Base-by-base conservation (phyloP, 2,113 vertebrate genomes). In the Corythaeola cristata region DNA sequence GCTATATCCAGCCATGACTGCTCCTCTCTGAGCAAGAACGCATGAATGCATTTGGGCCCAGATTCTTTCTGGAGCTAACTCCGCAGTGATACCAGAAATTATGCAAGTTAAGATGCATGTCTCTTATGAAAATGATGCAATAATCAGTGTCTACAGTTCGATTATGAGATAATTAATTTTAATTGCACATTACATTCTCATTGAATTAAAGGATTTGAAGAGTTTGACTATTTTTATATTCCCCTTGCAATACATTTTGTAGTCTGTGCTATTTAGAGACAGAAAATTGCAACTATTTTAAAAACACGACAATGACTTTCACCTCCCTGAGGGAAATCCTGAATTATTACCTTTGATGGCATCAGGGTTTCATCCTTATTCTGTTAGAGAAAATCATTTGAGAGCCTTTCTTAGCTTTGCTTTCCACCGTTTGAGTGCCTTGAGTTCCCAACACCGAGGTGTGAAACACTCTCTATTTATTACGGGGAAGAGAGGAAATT, bases 151-250 rank as follows among this genome's bases (percentile, higher is more conserved):
- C 97, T 98, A 97, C 97, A 96, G 93, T 97, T 97, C 97, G 72
- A 98, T 98, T 98, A 98, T 97, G 96, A 97, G 94, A 97, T 98
- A 98, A 98, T 98, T 98, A 97, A 97, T 98, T 98, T 98, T 98
- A 98, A 98, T 98, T 98, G 97, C 97, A 98, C 96, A 98, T 98
- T 98, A 97, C 97, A 98, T 98, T 98, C 97, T 98, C 96, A 96
- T 97, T 97, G 96, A 98, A 98, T 98, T 98, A 97, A 98, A 98
- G 97, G 95, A 98, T 97, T 98, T 97, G 90, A 97, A 96, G 97
- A 96, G 91, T 93, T 98, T 97, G 91, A 97, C 98, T 95, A 97
- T 98, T 94, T 97, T 98, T 97, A 93, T 96, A 97, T 96, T 97
- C 90, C 73, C 71, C 95, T 97, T 97, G 94, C 84, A 96, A 93